Percentiles rank a stretch among this genome's conserved stretches.
These are phyloP conservation scores for Mormoops blainvillei DNA, from an alignment of 2,113 vertebrate genomes.

Conservation along the genomic window DNA sequence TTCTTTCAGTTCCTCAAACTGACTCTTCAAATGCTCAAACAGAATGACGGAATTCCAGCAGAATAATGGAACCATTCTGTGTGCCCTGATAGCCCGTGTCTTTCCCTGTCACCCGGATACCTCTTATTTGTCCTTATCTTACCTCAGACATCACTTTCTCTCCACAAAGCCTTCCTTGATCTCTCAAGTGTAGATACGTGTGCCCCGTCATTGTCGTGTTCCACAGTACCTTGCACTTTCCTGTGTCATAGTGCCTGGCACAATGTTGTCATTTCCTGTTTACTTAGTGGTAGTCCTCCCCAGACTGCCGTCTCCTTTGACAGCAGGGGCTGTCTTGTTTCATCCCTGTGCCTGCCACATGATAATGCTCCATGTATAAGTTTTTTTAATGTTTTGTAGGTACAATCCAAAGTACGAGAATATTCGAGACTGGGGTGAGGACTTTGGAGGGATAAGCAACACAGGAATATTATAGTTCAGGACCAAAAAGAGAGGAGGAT, in stretches of 20 bases:
- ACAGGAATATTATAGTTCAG: not conserved
- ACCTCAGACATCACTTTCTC: conserved; percentile 32
- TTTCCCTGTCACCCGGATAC: not conserved
- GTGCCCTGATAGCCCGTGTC: not conserved
- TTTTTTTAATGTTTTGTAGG: not conserved
- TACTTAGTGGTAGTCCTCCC: not conserved
- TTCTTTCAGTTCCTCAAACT: conserved; percentile 15
- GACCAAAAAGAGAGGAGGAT: not conserved
- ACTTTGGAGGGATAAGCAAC: not conserved
- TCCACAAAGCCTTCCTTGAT: conserved; percentile 10
- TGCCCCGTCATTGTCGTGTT: not conserved
- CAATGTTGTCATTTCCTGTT: conserved; percentile 60
- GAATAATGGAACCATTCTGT: not conserved
- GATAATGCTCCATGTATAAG: not conserved
- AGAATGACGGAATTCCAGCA: not conserved
- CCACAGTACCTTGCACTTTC: not conserved
- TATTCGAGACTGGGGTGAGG: not conserved
- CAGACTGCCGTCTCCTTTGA: not conserved
- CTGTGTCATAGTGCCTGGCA: not conserved
- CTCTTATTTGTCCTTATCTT: not conserved
- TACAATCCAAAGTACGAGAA: conserved; percentile 6
- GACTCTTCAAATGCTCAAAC: not conserved
- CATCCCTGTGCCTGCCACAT: not conserved
- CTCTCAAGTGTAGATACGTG: not conserved
- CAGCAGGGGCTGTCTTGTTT: not conserved